These are phyloP conservation scores for Pseudorectes ferrugineus DNA, from an alignment of 2,113 vertebrate species.

Conservation along the genomic window DNA sequence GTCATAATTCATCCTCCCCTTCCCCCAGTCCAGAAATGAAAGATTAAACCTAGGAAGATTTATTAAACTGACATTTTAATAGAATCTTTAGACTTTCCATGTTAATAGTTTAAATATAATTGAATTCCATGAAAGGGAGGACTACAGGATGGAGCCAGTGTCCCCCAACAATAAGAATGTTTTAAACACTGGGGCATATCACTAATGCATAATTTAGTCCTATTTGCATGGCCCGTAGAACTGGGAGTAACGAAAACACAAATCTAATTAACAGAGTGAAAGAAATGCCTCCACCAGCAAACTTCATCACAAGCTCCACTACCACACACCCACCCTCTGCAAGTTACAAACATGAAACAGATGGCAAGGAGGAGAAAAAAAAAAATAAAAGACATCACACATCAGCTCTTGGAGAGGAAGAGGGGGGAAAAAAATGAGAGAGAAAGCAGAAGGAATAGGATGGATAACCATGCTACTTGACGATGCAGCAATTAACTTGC, in stretches of 20 bases:
- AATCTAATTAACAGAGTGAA: slow-evolving; percentile 56
- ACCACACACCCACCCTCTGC: slow-evolving; percentile 43
- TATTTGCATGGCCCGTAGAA: slow-evolving; percentile 50
- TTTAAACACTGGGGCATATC: slow-evolving; percentile 29
- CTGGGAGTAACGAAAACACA: slow-evolving; percentile 45
- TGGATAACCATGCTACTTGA: slow-evolving; percentile 48
- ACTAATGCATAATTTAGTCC: slow-evolving; percentile 2
- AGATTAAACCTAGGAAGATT: slow-evolving; percentile 62
- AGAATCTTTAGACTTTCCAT: slow-evolving; percentile 62
- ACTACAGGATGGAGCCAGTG: background rate
- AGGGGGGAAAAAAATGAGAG: background rate
- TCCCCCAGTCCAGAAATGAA: slow-evolving; percentile 26
- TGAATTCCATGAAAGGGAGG: slow-evolving; percentile 45
- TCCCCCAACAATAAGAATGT: slow-evolving; percentile 28
- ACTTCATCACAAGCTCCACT: slow-evolving; percentile 48
- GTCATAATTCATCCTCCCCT: slow-evolving; percentile 60
- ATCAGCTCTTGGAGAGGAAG: slow-evolving; percentile 25
- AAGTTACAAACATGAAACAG: slow-evolving; percentile 53
- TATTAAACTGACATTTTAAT: slow-evolving; percentile 70
- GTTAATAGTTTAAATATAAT: slow-evolving; percentile 66
- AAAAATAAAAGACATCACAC: slow-evolving; percentile 44
- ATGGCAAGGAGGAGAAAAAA: slow-evolving; percentile 39
- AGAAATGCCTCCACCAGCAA: slow-evolving; percentile 57
- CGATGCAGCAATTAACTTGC: slow-evolving; percentile 60
- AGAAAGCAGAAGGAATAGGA: slow-evolving; percentile 52